Evolutionary conservation across 23 tunicate species (phyloP), one percentile per base, ranked within the genome.

Genomic region (Trididemnum nubilum): DNA sequence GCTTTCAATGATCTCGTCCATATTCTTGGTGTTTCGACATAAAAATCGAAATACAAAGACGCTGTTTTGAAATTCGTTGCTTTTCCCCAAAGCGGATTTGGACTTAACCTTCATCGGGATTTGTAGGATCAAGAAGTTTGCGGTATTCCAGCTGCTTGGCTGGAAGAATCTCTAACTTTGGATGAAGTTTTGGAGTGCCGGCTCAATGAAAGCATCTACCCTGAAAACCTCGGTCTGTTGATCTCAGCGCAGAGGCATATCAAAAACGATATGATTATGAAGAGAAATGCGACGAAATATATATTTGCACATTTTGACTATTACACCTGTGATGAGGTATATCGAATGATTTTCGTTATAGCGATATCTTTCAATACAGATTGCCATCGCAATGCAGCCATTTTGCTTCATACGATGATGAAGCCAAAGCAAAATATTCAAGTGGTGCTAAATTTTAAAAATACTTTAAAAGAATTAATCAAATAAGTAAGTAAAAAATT

Each of bases 11-110:
- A n/a, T n/a, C n/a, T n/a, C n/a, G n/a, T n/a, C 77, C 4, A 73
- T 86, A 25, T 87, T 49, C 65, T 65, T 87, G 27, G 87, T 82
- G n/a, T 88, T 82, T 70, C 34, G 21, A 15, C 83, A 89, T 34
- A 88, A 24, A 76, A 83, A 54, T 34, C 87, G 0, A 40, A 77
- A 25, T 88, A 89, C 54, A 79, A 32, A 40, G 88, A 89, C 2
- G 76, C 49, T 21, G 64, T 83, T 28, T 78, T 84, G 9, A 77
- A 81, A 77, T 89, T 89, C 44, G 80, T 85, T 37, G 51, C 85
- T 22, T 83, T 77, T 83, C 88, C 83, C 3, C 44, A 78, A 34
- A 28, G 34, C 26, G 85, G 78, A 57, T 82, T 83, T 32, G 88
- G 88, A 1, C 66, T 89, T 40, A 83, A 78, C 24, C 88, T 89